phyloP scores from a whole-genome alignment of 2,113 vertebrate genomes.

The Hymenochirus boettgeri region DNA sequence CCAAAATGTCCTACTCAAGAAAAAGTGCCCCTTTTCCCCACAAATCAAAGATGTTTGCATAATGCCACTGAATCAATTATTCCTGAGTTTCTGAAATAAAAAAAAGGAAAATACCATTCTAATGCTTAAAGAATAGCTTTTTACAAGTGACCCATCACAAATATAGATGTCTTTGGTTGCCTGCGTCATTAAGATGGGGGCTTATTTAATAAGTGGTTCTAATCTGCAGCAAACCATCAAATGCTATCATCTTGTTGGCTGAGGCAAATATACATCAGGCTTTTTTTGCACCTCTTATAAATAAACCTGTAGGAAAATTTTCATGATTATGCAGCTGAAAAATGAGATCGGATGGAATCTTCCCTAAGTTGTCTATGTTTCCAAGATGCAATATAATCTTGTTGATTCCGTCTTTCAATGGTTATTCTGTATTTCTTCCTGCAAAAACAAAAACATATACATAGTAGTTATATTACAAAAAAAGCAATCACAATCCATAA shows the following conservation, averaged over 20 bases:
- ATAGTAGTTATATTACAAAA: no score
- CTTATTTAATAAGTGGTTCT: no score
- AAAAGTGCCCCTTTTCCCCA: conserved; percentile 48
- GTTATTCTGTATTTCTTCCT: conserved; percentile 98
- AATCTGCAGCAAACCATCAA: no score
- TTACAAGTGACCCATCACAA: conserved; percentile 59
- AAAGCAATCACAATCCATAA: no score
- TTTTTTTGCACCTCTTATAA: no score
- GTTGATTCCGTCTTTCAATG: conserved; percentile 82
- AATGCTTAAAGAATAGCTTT: conserved; percentile 65
- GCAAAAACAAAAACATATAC: conserved; percentile 47
- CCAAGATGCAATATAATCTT: conserved; percentile 75
- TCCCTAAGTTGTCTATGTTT: conserved; percentile 94
- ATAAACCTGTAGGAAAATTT: conserved; percentile 43
- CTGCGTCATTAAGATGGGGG: conserved; percentile 57
- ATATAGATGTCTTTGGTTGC: conserved; percentile 70
- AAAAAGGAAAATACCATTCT: conserved; percentile 65
- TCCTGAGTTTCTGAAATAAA: conserved; percentile 87
- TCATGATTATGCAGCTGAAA: conserved; percentile 80
- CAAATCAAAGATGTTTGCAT: conserved; percentile 67
- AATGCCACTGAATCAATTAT: conserved; percentile 70
- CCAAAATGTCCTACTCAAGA: no score
- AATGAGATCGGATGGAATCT: conserved; percentile 94
- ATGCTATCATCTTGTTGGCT: no score
- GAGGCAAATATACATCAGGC: no score